phyloP scores from a whole-genome alignment of 2,888 invertebrate genomes.

The Seira musarum region DNA sequence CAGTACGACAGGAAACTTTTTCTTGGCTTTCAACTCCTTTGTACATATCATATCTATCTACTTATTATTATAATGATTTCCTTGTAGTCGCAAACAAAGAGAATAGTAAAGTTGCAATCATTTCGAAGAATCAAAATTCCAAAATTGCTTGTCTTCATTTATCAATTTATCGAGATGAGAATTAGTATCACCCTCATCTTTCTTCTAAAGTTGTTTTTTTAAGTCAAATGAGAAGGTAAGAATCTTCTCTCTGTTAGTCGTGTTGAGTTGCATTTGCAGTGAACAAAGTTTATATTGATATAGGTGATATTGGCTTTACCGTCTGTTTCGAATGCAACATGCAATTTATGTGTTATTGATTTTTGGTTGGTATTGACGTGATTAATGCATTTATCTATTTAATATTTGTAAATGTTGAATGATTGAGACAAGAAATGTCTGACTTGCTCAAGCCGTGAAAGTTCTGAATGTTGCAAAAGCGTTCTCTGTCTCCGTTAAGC shows the following conservation, averaged over 20 bases:
- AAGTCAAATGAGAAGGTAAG: not conserved
- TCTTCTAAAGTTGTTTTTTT: not conserved
- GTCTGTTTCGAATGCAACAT: not conserved
- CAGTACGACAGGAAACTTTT: not conserved
- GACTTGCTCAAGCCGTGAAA: not conserved
- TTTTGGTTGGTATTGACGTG: constrained; percentile 15
- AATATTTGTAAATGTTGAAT: not conserved
- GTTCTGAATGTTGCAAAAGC: not conserved
- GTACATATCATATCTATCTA: constrained; percentile 4
- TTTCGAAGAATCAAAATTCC: too few species aligned
- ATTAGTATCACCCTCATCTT: not conserved
- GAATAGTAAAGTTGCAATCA: too few species aligned
- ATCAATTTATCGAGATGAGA: too few species aligned
- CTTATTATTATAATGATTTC: too few species aligned
- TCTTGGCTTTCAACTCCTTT: not conserved
- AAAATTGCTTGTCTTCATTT: too few species aligned
- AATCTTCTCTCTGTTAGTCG: not conserved
- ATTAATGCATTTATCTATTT: not conserved
- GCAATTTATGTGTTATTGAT: not conserved
- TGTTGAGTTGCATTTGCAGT: not conserved
- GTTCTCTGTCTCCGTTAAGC: not conserved
- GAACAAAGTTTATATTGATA: not conserved
- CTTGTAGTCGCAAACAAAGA: not conserved
- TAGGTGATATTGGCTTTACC: not conserved
- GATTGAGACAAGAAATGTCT: not conserved